Percentiles rank a stretch among this genome's conserved stretches.
Conservation (phyloP, 1,140 invertebrate genomes). For the Druon quercuslanigerum region DNA sequence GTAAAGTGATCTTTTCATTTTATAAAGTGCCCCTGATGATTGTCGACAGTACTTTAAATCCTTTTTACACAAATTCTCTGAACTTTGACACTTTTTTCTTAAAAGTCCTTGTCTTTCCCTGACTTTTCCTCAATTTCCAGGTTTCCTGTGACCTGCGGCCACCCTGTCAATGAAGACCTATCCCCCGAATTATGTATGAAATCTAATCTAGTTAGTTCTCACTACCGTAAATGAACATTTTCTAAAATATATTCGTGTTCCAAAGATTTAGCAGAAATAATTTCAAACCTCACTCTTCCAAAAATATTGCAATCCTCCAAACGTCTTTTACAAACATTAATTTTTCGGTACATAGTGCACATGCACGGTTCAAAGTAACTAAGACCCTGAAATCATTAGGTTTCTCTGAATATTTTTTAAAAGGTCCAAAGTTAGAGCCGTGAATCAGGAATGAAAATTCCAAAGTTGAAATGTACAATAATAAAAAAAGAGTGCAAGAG, state of each 20-base stretch:
- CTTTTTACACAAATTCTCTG: too few relatives aligned
- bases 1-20: too few relatives aligned
- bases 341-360: background rate
- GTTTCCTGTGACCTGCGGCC: too few relatives aligned
- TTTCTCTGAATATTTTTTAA: background rate
- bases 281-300: too few relatives aligned
- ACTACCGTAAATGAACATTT: background rate
- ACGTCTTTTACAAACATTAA: too few relatives aligned
- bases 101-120: too few relatives aligned
- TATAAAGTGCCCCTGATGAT: too few relatives aligned
- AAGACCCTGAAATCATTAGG: slow-evolving; percentile 5
- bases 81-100: too few relatives aligned
- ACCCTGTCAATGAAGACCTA: background rate
- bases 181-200: background rate
- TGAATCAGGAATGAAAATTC: slow-evolving; percentile 3
- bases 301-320: too few relatives aligned
- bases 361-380: background rate
- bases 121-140: too few relatives aligned
- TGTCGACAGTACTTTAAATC: too few relatives aligned
- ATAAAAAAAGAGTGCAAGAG: slow-evolving; percentile 43
- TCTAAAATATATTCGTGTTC: background rate
- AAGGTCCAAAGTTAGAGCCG: background rate
- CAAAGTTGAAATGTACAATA: slow-evolving; percentile 35
- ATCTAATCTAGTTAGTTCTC: background rate
- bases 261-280: too few relatives aligned